A percentile compares a stretch with the other conserved stretches of the same genome.
These are phyloP conservation scores for Drosophila obscura DNA, from an alignment of 1,140 invertebrate species.

Conservation along the genomic window DNA sequence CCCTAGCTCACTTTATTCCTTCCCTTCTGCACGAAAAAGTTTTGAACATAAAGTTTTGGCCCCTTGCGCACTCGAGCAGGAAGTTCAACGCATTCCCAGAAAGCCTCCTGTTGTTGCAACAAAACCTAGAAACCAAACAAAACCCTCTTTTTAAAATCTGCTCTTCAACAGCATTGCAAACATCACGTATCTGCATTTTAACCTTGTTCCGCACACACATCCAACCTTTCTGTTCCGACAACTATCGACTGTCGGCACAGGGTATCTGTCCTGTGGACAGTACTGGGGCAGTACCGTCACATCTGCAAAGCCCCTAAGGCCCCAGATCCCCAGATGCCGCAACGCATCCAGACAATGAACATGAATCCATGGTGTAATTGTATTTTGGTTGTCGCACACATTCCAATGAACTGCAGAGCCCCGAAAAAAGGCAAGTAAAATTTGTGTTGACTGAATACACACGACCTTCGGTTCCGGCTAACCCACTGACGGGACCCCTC, in stretches of 20 bases:
- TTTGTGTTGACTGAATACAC: constrained; percentile 62
- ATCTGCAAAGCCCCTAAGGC: not conserved
- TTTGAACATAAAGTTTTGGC: too few species aligned
- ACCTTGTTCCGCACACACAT: constrained; percentile 47
- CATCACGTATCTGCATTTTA: constrained; percentile 69
- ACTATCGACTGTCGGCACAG: constrained; percentile 34
- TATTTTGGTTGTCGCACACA: constrained; percentile 63
- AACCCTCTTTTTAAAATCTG: constrained; percentile 17
- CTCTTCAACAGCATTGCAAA: constrained; percentile 37
- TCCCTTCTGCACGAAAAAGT: too few species aligned
- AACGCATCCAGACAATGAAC: constrained; percentile 58
- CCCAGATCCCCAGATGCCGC: constrained; percentile 32
- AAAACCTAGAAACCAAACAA: not conserved
- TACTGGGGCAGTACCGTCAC: constrained; percentile 17
- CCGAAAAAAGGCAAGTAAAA: constrained; percentile 25
- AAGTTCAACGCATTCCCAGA: too few species aligned
- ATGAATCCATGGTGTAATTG: constrained; percentile 74
- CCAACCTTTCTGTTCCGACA: constrained; percentile 16
- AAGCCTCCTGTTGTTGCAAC: not conserved
- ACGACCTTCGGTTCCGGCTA: constrained; percentile 31
- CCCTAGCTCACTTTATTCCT: too few species aligned
- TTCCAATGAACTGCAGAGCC: constrained; percentile 68
- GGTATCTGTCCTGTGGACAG: constrained; percentile 37
- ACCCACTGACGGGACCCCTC: not conserved
- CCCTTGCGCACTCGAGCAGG: too few species aligned